A percentile compares a stretch with the other conserved stretches of the same genome.
Conservation (phyloP, 2,888 invertebrate genomes). For the Anagyrus pseudococci region DNA sequence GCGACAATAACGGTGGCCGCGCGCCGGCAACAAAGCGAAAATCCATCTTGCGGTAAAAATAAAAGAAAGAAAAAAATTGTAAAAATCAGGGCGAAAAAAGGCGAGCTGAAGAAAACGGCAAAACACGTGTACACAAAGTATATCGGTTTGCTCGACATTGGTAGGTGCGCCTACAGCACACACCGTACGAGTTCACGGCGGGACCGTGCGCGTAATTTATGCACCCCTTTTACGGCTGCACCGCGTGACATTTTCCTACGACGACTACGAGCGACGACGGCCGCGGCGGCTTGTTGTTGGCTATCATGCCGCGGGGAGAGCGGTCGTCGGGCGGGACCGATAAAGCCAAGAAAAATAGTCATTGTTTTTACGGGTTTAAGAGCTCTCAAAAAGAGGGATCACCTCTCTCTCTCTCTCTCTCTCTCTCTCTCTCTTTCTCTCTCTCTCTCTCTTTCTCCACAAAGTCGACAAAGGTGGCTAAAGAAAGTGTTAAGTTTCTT, state of each 20-base stretch:
- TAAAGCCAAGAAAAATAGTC: slow-evolving; percentile 29
- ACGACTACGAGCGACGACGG: not conserved
- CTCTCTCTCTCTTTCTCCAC: too few relatives aligned
- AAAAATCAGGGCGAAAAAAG: slow-evolving; percentile 8
- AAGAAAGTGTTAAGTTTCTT: too few relatives aligned
- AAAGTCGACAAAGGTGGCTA: too few relatives aligned
- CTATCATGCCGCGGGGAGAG: slow-evolving; percentile 21
- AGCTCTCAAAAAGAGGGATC: not conserved
- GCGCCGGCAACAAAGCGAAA: too few relatives aligned
- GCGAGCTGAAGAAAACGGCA: too few relatives aligned
- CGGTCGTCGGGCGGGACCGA: slow-evolving; percentile 2
- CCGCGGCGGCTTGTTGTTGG: slow-evolving; percentile 7
- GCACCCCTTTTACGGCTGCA: slow-evolving; percentile 29
- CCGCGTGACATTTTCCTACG: slow-evolving; percentile 27
- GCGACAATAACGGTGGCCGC: too few relatives aligned
- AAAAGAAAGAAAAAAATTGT: too few relatives aligned
- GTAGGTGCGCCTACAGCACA: too few relatives aligned
- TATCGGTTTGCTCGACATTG: slow-evolving; percentile 30
- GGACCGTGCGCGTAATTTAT: slow-evolving; percentile 34
- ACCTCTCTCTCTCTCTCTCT: too few relatives aligned
- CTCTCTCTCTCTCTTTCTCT: too few relatives aligned
- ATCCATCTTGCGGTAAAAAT: too few relatives aligned
- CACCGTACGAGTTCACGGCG: slow-evolving; percentile 26
- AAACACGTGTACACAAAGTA: slow-evolving; percentile 31
- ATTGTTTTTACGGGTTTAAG: slow-evolving; percentile 9